Evolutionary conservation across 2,888 invertebrate genomes (phyloP).

Genomic region (Heliothis peltigera): DNA sequence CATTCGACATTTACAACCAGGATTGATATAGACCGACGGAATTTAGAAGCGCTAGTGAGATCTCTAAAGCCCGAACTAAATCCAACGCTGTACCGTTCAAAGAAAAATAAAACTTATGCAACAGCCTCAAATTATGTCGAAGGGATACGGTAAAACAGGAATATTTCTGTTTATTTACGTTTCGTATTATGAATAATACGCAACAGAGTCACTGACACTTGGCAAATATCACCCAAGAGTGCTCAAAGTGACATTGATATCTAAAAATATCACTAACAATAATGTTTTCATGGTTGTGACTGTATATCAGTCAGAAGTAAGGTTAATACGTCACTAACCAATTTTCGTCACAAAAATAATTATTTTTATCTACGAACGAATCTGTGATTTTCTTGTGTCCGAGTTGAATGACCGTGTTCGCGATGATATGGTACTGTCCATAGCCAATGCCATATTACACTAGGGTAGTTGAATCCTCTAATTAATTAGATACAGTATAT

Average conservation of each 20-base stretch:
- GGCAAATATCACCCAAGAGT: conserved; percentile 74
- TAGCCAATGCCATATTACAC: conserved; percentile 11
- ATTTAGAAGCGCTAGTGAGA: conserved; percentile 24
- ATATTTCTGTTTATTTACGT: conserved; percentile 45
- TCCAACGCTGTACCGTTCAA: conserved; percentile 5
- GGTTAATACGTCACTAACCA: conserved; percentile 41
- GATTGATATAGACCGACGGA: conserved; percentile 11
- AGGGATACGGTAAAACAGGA: conserved; percentile 11
- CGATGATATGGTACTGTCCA: conserved; percentile 24
- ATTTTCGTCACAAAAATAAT: conserved; percentile 28
- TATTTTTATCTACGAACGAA: conserved; percentile 57
- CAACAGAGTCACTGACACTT: conserved; percentile 77
- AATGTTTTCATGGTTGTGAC: conserved; percentile 60
- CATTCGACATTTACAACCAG: conserved; percentile 22
- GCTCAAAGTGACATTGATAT: conserved; percentile 78
- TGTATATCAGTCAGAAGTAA: conserved; percentile 43
- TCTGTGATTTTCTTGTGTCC: conserved; percentile 45
- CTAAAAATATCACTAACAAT: conserved; percentile 72
- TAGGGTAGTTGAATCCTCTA: conserved; percentile 23
- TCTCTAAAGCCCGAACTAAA: conserved; percentile 6
- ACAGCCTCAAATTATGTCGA: conserved; percentile 14
- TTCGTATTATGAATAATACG: conserved; percentile 58
- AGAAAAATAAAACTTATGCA: background rate
- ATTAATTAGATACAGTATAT: conserved; percentile 34
- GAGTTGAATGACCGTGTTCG: conserved; percentile 55